Evolutionary conservation across 2,888 invertebrate genomes (phyloP).

Genomic region (Drosophila macrothrix): DNA sequence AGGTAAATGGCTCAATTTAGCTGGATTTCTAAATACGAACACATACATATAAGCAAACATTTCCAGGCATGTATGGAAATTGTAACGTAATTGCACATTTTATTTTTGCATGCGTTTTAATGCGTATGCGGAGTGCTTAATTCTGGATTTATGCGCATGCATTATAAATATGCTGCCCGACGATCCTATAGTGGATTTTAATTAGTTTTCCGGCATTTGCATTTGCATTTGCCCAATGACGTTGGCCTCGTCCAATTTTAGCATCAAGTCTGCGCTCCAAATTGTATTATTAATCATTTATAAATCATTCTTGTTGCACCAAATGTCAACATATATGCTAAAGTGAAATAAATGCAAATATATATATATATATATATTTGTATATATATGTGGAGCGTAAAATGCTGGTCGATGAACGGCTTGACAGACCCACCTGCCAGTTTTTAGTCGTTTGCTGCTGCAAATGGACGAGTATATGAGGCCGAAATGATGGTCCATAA

Average conservation of each 20-base stretch:
- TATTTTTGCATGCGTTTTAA: conserved; percentile 65
- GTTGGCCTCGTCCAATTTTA: conserved; percentile 7
- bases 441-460: not conserved
- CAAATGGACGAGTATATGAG: conserved; percentile 11
- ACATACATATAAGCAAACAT: not conserved
- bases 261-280: conserved; percentile 31
- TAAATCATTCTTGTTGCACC: conserved; percentile 12
- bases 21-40: not conserved
- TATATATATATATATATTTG: not conserved
- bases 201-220: conserved; percentile 65
- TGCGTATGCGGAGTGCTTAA: conserved; percentile 54
- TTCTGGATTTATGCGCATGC: conserved; percentile 70
- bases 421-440: conserved; percentile 1
- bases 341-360: not conserved
- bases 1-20: conserved; percentile 15
- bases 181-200: conserved; percentile 60
- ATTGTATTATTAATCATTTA: conserved; percentile 58
- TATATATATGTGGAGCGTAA: too few relatives aligned
- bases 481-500: conserved; percentile 43
- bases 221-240: conserved; percentile 30
- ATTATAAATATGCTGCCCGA: conserved; percentile 58
- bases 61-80: conserved; percentile 15
- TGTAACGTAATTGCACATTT: conserved; percentile 67
- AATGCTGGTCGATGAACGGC: not conserved
- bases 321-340: not conserved